Percentiles rank a stretch among this genome's conserved stretches.
Evolutionary conservation across 2,113 vertebrate species (phyloP).

Genomic region (Marmota monax): DNA sequence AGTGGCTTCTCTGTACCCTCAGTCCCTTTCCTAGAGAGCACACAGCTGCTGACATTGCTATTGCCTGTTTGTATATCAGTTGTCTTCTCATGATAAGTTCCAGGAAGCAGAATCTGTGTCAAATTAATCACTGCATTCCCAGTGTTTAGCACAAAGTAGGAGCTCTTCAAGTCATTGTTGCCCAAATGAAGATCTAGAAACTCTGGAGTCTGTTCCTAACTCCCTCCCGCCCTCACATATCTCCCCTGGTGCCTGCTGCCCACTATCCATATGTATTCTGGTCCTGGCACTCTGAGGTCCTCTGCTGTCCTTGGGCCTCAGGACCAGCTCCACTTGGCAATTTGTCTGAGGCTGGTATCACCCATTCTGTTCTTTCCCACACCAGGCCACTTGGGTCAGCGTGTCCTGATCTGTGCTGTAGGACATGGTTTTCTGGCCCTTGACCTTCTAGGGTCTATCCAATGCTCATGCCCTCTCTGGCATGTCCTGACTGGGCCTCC

Average conservation of each 20-base stretch:
- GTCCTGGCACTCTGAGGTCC: not conserved
- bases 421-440: not conserved
- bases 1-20: not conserved
- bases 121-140: no score
- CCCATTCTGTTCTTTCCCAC: not conserved
- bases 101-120: not conserved
- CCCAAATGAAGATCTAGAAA: not conserved
- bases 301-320: not conserved
- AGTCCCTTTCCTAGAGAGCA: not conserved
- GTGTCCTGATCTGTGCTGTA: not conserved
- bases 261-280: not conserved
- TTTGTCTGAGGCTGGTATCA: accelerated
- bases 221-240: not conserved
- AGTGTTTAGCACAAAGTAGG: not conserved
- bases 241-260: no score
- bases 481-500: not conserved
- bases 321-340: not conserved
- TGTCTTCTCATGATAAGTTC: not conserved
- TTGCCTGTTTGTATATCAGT: accelerated
- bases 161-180: not conserved
- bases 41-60: accelerated
- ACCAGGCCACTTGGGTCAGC: not conserved
- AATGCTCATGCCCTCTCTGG: not conserved
- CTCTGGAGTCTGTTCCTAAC: not conserved
- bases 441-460: not conserved